Evolutionary conservation across 2,888 invertebrate species (phyloP), one percentile per base, ranked within the genome.

Genomic region (Eristalis pertinax): DNA sequence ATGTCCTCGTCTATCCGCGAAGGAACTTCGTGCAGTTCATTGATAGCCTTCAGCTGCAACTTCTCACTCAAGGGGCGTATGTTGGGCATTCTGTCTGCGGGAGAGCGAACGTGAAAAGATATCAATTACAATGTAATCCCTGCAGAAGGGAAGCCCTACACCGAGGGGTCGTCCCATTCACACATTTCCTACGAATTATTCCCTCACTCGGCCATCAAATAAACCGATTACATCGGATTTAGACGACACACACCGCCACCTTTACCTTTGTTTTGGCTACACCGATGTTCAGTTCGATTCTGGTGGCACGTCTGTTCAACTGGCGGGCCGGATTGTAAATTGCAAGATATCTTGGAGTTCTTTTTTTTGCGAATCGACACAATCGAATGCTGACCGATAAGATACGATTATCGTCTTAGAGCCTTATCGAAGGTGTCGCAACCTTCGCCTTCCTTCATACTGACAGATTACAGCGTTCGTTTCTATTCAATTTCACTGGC

Each of bases 21-120:
- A 0, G 94, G 93, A 88, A 92, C 93, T 90, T 95, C 94, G 83
- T 93, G 92, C 19, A 94, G 89, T 89, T 94, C 93, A 24, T 91
- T 90, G 60, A 90, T 91, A 2, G 94, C 94, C 38, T 91, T 90
- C 79, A 90, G 90, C 84, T 91, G 91, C 15, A 92, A 84, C 1
- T 76, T 87, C 5, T 82, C 87, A 60, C 89, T 56, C 41, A 92
- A 69, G 8, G 91, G 90, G 58, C 92, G 90, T 78, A 92, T 89
- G 69, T 90, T 82, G 8, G 89, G 73, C 90, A 90, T 90, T 32
- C n/a, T 84, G 56, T 2, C 38, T 38, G 38, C 13, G 38, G 38
- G 56, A n/a, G 2, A n/a, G 38, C 8, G 10, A 35, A 10, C 1
- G 35, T 10, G 35, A 13, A 11, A 38, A 56, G 1, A 8, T 38